These are phyloP conservation scores for Pteronotus mesoamericanus DNA, from an alignment of 2,797 vertebrate species.

Conservation along the genomic window DNA sequence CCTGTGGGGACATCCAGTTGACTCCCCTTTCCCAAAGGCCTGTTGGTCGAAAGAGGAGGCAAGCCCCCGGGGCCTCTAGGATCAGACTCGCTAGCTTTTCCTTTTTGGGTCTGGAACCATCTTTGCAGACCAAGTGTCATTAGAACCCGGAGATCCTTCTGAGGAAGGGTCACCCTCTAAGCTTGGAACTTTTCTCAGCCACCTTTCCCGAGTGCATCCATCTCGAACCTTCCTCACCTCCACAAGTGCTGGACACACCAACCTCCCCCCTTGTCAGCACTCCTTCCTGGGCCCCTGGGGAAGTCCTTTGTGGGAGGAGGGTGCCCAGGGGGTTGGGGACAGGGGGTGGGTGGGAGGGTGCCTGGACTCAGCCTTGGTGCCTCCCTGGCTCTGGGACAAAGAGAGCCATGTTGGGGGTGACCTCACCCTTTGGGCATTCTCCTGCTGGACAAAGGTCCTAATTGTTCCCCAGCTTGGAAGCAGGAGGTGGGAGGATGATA, in stretches of 20 bases:
- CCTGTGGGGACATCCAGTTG: neutral
- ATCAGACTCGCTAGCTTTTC: neutral
- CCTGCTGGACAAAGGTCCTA: constrained; percentile 53
- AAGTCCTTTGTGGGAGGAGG: neutral
- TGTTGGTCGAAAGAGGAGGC: neutral
- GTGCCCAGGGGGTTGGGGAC: neutral
- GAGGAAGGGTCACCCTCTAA: neutral
- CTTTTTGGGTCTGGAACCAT: neutral
- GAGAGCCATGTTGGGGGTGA: constrained; percentile 63
- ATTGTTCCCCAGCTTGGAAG: constrained; percentile 58
- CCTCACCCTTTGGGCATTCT: constrained; percentile 73
- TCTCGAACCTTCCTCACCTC: neutral
- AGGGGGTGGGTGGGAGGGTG: neutral
- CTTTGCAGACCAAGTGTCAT: neutral
- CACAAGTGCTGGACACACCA: neutral
- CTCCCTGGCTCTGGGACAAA: constrained; percentile 64
- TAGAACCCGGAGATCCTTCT: neutral
- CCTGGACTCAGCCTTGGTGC: constrained; percentile 43
- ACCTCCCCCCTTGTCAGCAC: neutral
- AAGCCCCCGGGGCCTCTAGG: neutral
- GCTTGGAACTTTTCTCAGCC: neutral
- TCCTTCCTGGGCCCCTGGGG: neutral
- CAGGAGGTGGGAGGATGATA: constrained; percentile 57
- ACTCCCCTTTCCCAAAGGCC: neutral
- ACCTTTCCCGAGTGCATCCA: neutral